phyloP scores from a whole-genome alignment of 30 jellyfish, hydroid and myxozoan genomes.

The Aurelia aurita complex sp. Pacific region DNA sequence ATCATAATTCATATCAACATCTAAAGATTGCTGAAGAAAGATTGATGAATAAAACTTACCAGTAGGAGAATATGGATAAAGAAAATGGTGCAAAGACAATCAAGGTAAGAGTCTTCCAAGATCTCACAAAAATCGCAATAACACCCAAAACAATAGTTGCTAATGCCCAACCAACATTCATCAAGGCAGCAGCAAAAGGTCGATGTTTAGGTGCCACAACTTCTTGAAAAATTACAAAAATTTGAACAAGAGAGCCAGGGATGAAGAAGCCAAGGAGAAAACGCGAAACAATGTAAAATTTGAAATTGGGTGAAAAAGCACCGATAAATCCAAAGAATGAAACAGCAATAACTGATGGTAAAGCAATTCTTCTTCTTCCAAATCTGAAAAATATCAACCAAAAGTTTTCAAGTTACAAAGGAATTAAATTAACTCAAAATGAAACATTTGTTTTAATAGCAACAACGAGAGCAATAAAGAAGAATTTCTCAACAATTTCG shows the following conservation, averaged over 20 bases:
- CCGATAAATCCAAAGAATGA: constrained; percentile 37
- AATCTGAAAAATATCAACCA: constrained; percentile 14
- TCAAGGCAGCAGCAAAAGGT: constrained; percentile 59
- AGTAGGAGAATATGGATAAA: background rate
- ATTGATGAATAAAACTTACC: constrained; percentile 8
- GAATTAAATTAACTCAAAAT: too few relatives aligned
- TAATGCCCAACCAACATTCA: constrained; percentile 22
- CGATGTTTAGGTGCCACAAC: constrained; percentile 56
- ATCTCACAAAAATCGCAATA: constrained; percentile 44
- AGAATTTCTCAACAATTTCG: too few relatives aligned
- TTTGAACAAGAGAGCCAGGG: constrained; percentile 58
- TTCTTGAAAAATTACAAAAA: constrained; percentile 51
- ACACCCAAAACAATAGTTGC: constrained; percentile 40
- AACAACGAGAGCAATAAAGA: background rate
- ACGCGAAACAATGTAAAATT: constrained; percentile 9
- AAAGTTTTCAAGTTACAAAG: too few relatives aligned
- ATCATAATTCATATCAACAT: background rate
- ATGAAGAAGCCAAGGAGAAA: constrained; percentile 57
- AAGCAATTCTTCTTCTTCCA: constrained; percentile 55
- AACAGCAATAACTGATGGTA: constrained; percentile 19
- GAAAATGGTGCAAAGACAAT: constrained; percentile 59
- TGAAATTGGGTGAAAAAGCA: constrained; percentile 37
- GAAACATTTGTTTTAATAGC: background rate
- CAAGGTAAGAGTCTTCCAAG: constrained; percentile 47
- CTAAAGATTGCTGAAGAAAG: background rate